Percentiles rank a stretch among this genome's conserved stretches.
phyloP scores from a whole-genome alignment of 2,888 invertebrate genomes.

The Balanococcus diminutus region DNA sequence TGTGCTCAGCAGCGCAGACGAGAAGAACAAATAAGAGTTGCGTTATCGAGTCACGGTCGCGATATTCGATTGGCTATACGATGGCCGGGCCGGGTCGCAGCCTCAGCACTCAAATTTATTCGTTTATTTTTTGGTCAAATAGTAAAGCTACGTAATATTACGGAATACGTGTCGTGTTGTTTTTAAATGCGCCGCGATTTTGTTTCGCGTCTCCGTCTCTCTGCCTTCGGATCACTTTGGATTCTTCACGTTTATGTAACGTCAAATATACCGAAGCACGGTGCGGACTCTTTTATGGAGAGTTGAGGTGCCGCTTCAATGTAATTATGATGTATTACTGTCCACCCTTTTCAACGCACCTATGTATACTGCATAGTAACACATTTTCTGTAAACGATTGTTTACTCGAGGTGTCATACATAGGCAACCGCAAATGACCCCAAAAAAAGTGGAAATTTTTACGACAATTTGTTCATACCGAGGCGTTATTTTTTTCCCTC shows the following conservation, averaged over 20 bases:
- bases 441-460: neutral
- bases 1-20: neutral
- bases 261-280: neutral
- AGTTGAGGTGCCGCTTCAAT: neutral
- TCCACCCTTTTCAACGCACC: neutral
- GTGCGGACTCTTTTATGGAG: neutral
- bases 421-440: neutral
- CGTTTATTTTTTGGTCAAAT: constrained; percentile 1
- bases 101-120: neutral
- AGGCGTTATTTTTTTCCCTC: neutral
- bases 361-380: no score
- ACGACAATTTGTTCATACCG: constrained; percentile 2
- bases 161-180: neutral
- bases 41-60: neutral
- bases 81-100: neutral
- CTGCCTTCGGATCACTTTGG: no score
- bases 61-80: neutral
- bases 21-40: neutral
- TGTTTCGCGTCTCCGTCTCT: neutral
- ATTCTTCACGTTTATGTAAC: neutral
- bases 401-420: neutral
- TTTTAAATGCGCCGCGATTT: neutral
- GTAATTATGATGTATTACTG: neutral
- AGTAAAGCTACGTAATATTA: neutral
- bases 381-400: neutral